Evolutionary conservation across 2,888 invertebrate genomes (phyloP).

Genomic region (Chydorus sphaericus): DNA sequence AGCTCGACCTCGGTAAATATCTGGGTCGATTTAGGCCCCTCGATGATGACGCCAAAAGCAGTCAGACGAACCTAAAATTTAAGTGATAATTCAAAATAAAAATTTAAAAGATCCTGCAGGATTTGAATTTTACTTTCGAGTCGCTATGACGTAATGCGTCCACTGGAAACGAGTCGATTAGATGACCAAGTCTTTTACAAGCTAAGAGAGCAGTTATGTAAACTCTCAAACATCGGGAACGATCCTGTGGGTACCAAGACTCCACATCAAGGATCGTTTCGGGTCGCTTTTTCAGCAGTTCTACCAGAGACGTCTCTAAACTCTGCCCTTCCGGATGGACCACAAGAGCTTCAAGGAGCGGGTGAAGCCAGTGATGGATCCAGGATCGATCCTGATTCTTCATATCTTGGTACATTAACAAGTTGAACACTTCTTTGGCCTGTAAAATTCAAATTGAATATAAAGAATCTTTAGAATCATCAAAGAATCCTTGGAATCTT

Average conservation of each 20-base stretch:
- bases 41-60: slow-evolving; percentile 51
- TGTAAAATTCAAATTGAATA: slow-evolving; percentile 10
- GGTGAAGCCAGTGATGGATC: slow-evolving; percentile 37
- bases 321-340: slow-evolving; percentile 22
- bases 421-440: slow-evolving; percentile 32
- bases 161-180: slow-evolving; percentile 23
- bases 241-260: not conserved
- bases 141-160: slow-evolving; percentile 40
- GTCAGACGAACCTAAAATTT: slow-evolving; percentile 47
- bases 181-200: slow-evolving; percentile 9
- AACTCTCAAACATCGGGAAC: slow-evolving; percentile 3
- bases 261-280: slow-evolving; percentile 15
- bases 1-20: slow-evolving; percentile 44
- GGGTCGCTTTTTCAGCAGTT: slow-evolving; percentile 16
- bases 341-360: slow-evolving; percentile 25
- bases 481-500: too few species aligned
- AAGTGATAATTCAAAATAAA: slow-evolving; percentile 14
- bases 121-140: slow-evolving; percentile 37
- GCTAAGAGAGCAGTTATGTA: slow-evolving; percentile 10
- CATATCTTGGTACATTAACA: slow-evolving; percentile 35
- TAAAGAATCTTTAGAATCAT: too few species aligned
- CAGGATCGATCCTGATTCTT: slow-evolving; percentile 30
- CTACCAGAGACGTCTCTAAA: slow-evolving; percentile 21
- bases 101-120: slow-evolving; percentile 10
- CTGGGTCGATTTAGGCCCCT: slow-evolving; percentile 57